Evolutionary conservation across 2,113 vertebrate genomes (phyloP).

Genomic region (Grus americana): DNA sequence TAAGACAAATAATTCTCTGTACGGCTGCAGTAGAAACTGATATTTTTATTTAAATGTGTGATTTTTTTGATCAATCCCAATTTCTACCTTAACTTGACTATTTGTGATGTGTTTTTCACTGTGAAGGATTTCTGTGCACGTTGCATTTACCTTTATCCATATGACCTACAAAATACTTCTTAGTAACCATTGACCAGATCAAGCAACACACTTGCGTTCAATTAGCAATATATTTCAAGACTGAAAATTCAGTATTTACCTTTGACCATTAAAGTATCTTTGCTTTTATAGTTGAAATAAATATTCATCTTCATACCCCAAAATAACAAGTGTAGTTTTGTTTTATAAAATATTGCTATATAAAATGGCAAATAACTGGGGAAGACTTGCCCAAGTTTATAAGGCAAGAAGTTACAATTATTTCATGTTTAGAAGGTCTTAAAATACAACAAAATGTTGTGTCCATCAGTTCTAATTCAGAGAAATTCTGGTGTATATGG

Average conservation of each 20-base stretch:
- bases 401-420: neutral
- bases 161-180: neutral
- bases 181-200: neutral
- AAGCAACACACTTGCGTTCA: neutral
- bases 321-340: neutral
- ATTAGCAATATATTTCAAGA: neutral
- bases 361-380: neutral
- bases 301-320: neutral
- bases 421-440: neutral
- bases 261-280: neutral
- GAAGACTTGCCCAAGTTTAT: neutral
- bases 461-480: neutral
- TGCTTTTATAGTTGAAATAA: neutral
- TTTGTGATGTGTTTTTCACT: neutral
- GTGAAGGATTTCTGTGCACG: neutral
- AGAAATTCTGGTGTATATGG: neutral
- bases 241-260: neutral
- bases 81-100: neutral
- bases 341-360: neutral
- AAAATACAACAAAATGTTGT: neutral
- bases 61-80: neutral
- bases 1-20: neutral
- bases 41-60: neutral
- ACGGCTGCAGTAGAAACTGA: neutral
- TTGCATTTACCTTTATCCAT: neutral